Evolutionary conservation across 2,113 vertebrate species (phyloP).

Genomic region (Nematolebias whitei): DNA sequence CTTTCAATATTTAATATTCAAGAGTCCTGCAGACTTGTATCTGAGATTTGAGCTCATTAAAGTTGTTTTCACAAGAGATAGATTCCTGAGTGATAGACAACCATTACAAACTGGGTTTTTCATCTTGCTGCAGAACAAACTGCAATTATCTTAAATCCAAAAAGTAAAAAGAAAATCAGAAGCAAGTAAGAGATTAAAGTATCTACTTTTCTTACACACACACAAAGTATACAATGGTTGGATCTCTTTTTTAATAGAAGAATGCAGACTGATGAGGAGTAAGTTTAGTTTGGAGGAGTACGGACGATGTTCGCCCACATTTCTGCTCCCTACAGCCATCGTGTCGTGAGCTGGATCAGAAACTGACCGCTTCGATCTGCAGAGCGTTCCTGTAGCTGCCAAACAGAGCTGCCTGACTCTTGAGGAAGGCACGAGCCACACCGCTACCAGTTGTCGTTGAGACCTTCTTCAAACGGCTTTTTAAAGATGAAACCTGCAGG

Average conservation of each 20-base stretch:
- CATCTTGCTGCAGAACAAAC: too few species aligned
- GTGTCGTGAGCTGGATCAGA: not conserved
- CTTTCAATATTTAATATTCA: not conserved
- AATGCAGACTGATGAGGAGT: not conserved
- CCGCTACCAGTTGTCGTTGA: slow-evolving; percentile 93
- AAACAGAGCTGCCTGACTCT: slow-evolving; percentile 93
- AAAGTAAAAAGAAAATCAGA: too few species aligned
- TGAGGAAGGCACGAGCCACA: slow-evolving; percentile 93
- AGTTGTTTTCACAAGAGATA: too few species aligned
- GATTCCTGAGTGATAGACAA: too few species aligned
- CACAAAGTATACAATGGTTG: too few species aligned
- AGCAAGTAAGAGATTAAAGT: too few species aligned
- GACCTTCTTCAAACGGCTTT: slow-evolving; percentile 93
- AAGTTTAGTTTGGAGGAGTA: not conserved
- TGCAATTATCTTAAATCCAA: too few species aligned
- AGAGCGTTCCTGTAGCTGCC: slow-evolving; percentile 95
- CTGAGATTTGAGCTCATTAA: too few species aligned
- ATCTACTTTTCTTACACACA: too few species aligned
- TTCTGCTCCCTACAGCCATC: not conserved
- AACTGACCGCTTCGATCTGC: slow-evolving; percentile 92
- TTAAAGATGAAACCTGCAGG: slow-evolving; percentile 89
- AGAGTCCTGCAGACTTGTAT: not conserved
- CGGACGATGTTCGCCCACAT: too few species aligned
- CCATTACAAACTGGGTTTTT: too few species aligned
- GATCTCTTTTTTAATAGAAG: not conserved